A percentile compares a stretch with the other conserved stretches of the same genome.
Conservation (phyloP, 2,888 invertebrate species). For the Tipula lateralis region DNA sequence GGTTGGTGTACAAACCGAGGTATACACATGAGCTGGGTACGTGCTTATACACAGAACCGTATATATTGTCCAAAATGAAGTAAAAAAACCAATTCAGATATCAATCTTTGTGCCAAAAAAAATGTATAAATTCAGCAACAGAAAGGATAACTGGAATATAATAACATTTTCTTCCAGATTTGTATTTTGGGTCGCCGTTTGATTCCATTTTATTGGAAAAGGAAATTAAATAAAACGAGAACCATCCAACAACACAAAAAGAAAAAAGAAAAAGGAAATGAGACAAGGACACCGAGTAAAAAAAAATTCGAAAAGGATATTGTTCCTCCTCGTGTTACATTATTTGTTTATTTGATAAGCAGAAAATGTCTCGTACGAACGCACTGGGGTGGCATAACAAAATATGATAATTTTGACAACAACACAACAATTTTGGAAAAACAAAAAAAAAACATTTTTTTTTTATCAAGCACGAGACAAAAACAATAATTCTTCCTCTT, state of each 20-base stretch:
- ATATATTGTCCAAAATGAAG: background rate
- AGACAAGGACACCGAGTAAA: background rate
- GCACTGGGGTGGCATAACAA: background rate
- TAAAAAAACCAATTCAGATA: background rate
- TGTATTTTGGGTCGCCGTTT: background rate
- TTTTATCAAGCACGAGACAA: background rate
- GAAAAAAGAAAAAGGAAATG: background rate
- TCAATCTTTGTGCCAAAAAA: background rate
- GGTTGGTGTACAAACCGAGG: background rate
- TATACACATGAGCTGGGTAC: background rate
- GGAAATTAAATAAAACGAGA: background rate
- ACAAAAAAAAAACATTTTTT: background rate
- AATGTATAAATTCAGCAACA: background rate
- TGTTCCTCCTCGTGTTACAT: background rate
- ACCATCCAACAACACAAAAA: background rate
- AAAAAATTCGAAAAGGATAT: background rate
- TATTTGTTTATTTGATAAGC: background rate
- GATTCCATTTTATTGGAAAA: conserved; percentile 11
- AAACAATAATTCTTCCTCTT: background rate
- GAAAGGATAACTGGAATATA: background rate
- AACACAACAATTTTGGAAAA: background rate
- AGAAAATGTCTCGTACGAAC: background rate
- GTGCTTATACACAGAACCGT: background rate
- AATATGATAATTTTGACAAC: background rate
- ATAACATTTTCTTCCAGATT: background rate